These are phyloP conservation scores for Crotophaga sulcirostris DNA, from an alignment of 2,113 vertebrate genomes.

Conservation along the genomic window DNA sequence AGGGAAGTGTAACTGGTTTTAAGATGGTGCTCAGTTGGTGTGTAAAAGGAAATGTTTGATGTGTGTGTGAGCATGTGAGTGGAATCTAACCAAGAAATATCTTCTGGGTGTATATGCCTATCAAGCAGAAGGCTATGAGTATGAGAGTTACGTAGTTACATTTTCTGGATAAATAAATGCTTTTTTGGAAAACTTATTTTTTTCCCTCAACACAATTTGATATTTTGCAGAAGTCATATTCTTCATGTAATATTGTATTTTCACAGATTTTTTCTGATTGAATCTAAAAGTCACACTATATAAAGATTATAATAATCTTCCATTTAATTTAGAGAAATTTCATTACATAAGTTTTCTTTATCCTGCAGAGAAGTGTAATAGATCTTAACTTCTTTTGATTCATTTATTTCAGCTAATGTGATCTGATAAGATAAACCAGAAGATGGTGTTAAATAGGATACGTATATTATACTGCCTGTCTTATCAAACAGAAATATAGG, in stretches of 20 bases:
- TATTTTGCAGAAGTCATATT: background rate
- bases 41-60: background rate
- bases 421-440: constrained; percentile 11
- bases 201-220: background rate
- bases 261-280: background rate
- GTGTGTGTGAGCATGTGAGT: background rate
- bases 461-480: background rate
- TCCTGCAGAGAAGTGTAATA: background rate
- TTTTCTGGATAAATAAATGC: background rate
- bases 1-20: background rate
- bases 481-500: background rate
- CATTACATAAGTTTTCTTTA: background rate
- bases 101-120: background rate
- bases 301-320: background rate
- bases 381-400: background rate
- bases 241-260: background rate
- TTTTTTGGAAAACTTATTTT: background rate
- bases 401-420: background rate
- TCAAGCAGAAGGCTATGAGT: background rate
- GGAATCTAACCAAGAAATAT: background rate
- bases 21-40: background rate
- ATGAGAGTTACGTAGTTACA: background rate
- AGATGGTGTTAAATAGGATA: constrained; percentile 12
- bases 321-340: background rate
- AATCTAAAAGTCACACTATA: background rate